Evolutionary conservation across 2,797 vertebrate species (phyloP), one percentile per base, ranked within the genome.

Genomic region (Ctenochaetus hawaiiensis): DNA sequence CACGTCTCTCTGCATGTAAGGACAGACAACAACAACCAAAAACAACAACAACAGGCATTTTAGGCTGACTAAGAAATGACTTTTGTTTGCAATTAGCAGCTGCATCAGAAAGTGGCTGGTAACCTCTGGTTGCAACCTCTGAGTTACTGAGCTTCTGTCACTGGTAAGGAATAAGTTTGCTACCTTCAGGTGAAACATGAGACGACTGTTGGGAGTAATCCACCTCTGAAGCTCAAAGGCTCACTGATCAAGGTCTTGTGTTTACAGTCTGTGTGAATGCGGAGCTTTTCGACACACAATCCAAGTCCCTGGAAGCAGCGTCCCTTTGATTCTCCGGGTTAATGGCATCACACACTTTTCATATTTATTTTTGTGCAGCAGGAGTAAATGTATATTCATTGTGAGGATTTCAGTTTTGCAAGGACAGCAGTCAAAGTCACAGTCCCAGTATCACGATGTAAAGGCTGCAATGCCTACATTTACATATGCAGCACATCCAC

Each of bases 401-500:
- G 1, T 47, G n/a, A 47, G 49, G 57, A 34, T 68, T 75, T 66
- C 1, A 44, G 41, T 70, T 82, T 51, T 57, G 65, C 71, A 80
- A 83, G 82, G 74, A 76, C 62, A 48, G 45, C 53, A 75, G 70
- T 66, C 64, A 80, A 82, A 84, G 75, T 85, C 78, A 81, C 53
- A 77, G 58, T 59, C 17, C 6, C 45, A 41, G 62, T 2, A 53
- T 69, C 39, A 44, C 43, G 47, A 73, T 58, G 37, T 75, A 74
- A 81, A 80, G 65, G 56, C 66, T 47, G 69, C 41, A 67, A 72
- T 60, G 64, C 22, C 44, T 47, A 64, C 51, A 81, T 84, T 86
- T 84, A 62, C 77, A 83, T 89, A 77, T 76, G 82, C 63, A 74
- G 72, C 77, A 72, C 69, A 69, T 82, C 43, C 68, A 64, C 58